phyloP scores from a whole-genome alignment of 1,140 invertebrate species.

The Drosophila sucinea region DNA sequence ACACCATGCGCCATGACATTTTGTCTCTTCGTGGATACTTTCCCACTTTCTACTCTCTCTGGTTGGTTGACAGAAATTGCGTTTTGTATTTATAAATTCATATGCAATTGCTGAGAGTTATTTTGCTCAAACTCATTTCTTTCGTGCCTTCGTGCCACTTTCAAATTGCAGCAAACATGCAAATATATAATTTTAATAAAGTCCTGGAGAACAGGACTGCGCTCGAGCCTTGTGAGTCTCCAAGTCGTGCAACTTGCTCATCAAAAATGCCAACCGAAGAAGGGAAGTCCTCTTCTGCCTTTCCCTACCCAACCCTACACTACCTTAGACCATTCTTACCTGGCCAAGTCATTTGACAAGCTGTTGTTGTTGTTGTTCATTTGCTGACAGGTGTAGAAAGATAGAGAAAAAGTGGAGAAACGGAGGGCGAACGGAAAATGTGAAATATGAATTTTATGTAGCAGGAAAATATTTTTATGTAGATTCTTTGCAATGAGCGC shows the following conservation, averaged over 20 bases:
- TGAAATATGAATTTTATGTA: slow-evolving; percentile 65
- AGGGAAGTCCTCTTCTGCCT: background rate
- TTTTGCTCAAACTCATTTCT: slow-evolving; percentile 19
- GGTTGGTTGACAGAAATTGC: slow-evolving; percentile 53
- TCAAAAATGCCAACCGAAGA: slow-evolving; percentile 68
- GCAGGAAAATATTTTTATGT: slow-evolving; percentile 62
- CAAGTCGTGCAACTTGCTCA: slow-evolving; percentile 50
- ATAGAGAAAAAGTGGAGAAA: background rate
- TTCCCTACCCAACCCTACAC: background rate
- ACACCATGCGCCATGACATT: background rate
- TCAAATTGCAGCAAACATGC: slow-evolving; percentile 77
- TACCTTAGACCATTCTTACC: slow-evolving; percentile 6
- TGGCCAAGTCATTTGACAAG: slow-evolving; percentile 63
- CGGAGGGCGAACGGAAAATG: slow-evolving; percentile 23
- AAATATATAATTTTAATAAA: slow-evolving; percentile 81
- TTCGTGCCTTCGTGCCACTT: slow-evolving; percentile 43
- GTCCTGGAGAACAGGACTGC: slow-evolving; percentile 47
- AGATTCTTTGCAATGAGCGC: slow-evolving; percentile 65
- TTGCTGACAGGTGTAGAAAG: slow-evolving; percentile 25
- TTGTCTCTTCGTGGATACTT: no score
- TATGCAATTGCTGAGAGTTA: slow-evolving; percentile 48
- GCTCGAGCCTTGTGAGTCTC: background rate
- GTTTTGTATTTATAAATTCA: slow-evolving; percentile 74
- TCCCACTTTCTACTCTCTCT: slow-evolving; percentile 10
- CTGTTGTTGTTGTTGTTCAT: slow-evolving; percentile 51